These are phyloP conservation scores for Pituophis catenifer DNA, from an alignment of 2,113 vertebrate species.

Conservation along the genomic window DNA sequence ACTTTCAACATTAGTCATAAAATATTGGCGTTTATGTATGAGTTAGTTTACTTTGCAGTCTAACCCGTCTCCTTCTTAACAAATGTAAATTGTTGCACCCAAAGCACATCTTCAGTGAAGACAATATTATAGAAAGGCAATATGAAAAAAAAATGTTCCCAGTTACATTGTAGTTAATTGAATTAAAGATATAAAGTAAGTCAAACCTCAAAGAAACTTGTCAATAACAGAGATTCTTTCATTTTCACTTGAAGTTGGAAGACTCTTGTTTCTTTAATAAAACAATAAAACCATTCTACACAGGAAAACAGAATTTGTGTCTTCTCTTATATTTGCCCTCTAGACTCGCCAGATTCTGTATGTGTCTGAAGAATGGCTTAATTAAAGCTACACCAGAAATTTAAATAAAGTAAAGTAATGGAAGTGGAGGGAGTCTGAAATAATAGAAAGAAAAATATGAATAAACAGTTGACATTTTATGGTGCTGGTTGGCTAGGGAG, in stretches of 20 bases:
- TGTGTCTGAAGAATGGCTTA: background rate
- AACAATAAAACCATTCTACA: background rate
- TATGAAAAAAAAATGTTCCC: background rate
- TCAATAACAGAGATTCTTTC: background rate
- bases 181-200: background rate
- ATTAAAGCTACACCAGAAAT: background rate
- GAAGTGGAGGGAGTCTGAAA: rapidly evolving
- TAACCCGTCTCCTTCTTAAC: background rate
- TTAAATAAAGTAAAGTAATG: background rate
- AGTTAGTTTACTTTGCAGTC: background rate
- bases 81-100: background rate
- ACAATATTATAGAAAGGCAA: background rate
- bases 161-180: rapidly evolving
- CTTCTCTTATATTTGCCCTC: background rate
- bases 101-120: background rate
- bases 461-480: constrained; percentile 19
- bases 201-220: rapidly evolving
- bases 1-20: background rate
- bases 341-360: rapidly evolving
- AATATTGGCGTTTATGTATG: background rate
- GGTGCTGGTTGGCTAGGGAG: background rate
- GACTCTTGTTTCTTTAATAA: background rate
- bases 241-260: background rate
- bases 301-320: background rate
- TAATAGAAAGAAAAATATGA: background rate